phyloP scores from a whole-genome alignment of 2,113 vertebrate species.

The Serinus canaria region DNA sequence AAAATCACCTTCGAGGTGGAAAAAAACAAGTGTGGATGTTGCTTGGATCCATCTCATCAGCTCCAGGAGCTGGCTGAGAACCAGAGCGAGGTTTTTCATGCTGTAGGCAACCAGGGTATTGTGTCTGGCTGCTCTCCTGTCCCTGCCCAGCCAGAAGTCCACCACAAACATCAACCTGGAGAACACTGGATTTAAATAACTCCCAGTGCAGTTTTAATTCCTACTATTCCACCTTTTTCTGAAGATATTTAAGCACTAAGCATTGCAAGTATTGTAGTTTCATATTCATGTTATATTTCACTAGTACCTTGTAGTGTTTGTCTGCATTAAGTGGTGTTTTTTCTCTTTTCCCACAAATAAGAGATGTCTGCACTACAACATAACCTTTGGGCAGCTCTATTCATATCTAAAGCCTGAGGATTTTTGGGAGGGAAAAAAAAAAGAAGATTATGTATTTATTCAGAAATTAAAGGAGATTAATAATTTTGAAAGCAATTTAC shows the following conservation, averaged over 20 bases:
- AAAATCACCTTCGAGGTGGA: background rate
- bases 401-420: background rate
- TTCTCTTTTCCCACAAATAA: constrained; percentile 11
- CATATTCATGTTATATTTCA: background rate
- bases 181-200: background rate
- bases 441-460: constrained; percentile 8
- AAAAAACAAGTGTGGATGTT: background rate
- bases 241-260: background rate
- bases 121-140: background rate
- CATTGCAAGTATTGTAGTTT: background rate
- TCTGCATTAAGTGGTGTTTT: background rate
- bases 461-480: constrained; percentile 56
- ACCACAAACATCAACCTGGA: background rate
- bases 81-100: background rate
- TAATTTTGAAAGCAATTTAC: constrained; percentile 50
- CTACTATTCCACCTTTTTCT: background rate
- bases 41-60: background rate
- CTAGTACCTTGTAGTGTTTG: background rate
- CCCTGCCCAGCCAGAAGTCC: background rate
- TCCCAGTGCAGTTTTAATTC: background rate
- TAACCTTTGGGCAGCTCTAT: background rate
- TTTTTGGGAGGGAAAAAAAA: background rate
- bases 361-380: background rate
- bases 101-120: background rate
- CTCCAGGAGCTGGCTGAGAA: background rate